phyloP scores from a whole-genome alignment of 2,888 invertebrate species.

The Platycnemis pennipes region DNA sequence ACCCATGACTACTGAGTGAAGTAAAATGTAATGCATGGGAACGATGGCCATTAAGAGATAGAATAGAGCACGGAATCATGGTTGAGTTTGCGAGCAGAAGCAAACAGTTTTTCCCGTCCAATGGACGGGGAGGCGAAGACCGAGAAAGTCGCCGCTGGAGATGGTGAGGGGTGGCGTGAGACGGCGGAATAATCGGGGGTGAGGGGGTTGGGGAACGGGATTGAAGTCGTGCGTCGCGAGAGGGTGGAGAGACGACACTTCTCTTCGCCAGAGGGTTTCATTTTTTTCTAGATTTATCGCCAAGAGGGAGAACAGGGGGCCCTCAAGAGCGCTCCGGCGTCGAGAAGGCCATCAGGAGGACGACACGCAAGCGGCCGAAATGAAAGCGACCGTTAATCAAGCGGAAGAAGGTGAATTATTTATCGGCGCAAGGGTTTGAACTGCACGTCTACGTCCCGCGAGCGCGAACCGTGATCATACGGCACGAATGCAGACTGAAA shows the following conservation, averaged over 20 bases:
- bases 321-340: neutral
- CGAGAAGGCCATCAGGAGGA: slow-evolving; percentile 4
- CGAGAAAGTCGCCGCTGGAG: neutral
- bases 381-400: neutral
- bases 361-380: slow-evolving; percentile 39
- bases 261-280: neutral
- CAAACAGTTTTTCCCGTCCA: neutral
- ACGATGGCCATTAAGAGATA: too few species aligned
- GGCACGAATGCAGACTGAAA: neutral
- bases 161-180: slow-evolving; percentile 8
- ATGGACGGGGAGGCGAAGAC: neutral
- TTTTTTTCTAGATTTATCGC: slow-evolving; percentile 2
- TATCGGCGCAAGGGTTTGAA: neutral
- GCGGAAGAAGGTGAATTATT: neutral
- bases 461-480: neutral
- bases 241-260: neutral
- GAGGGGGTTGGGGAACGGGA: neutral
- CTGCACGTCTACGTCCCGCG: neutral
- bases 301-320: neutral
- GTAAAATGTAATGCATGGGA: too few species aligned
- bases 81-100: neutral
- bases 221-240: neutral
- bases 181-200: slow-evolving; percentile 51
- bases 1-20: too few species aligned
- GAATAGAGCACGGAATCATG: neutral